A percentile compares a stretch with the other conserved stretches of the same genome.
phyloP scores from a whole-genome alignment of 2,797 vertebrate species.

The Rhabdomys pumilio region DNA sequence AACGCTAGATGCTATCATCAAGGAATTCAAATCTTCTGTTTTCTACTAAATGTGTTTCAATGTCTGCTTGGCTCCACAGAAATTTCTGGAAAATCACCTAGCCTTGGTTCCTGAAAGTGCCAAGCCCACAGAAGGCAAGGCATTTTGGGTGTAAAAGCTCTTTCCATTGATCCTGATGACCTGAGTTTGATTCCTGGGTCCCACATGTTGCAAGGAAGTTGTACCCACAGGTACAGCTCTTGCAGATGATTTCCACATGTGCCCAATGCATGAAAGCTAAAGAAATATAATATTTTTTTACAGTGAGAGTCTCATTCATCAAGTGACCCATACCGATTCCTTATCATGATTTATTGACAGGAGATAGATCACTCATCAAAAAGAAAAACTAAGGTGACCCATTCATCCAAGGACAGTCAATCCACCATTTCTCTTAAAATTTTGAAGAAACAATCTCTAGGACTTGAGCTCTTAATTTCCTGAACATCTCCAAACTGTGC shows the following conservation, averaged over 20 bases:
- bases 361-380: neutral
- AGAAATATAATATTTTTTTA: neutral
- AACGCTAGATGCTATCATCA: neutral
- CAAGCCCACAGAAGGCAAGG: neutral
- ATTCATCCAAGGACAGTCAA: neutral
- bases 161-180: neutral
- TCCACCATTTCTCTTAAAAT: neutral
- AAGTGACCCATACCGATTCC: neutral
- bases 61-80: neutral
- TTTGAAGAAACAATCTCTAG: slow-evolving; percentile 14
- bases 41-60: neutral
- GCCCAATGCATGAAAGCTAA: too few relatives aligned
- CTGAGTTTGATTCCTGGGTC: neutral
- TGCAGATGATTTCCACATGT: neutral
- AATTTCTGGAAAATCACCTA: neutral
- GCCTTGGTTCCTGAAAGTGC: neutral
- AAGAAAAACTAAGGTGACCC: neutral
- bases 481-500: neutral
- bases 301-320: neutral
- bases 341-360: neutral
- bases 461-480: neutral
- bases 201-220: neutral
- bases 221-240: neutral
- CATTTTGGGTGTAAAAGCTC: neutral
- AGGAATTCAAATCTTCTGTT: neutral